Evolutionary conservation across 2,888 invertebrate genomes (phyloP).

Genomic region (Rhamphomyia laevipes): DNA sequence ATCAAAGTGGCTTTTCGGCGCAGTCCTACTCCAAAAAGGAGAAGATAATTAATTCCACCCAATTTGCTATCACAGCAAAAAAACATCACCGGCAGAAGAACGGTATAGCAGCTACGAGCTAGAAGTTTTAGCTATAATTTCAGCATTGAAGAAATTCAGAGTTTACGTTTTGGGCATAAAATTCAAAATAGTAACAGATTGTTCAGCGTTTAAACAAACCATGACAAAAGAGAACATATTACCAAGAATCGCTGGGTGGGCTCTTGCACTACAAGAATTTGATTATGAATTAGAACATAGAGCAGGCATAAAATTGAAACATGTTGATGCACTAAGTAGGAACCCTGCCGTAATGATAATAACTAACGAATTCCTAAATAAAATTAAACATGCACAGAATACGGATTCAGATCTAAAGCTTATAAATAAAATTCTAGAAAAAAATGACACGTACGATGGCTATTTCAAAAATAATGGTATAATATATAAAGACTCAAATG

Average conservation of each 20-base stretch:
- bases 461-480: not conserved
- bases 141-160: slow-evolving; percentile 9
- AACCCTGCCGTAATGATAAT: not conserved
- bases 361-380: not conserved
- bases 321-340: slow-evolving; percentile 14
- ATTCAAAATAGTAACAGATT: slow-evolving; percentile 23
- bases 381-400: not conserved
- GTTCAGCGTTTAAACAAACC: slow-evolving; percentile 20
- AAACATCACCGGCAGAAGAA: slow-evolving; percentile 13
- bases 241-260: slow-evolving; percentile 17
- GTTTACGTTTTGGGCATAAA: slow-evolving; percentile 21
- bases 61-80: not conserved
- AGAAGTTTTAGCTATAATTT: slow-evolving; percentile 1
- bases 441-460: not conserved
- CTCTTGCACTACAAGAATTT: slow-evolving; percentile 16
- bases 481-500: not conserved
- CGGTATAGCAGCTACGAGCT: slow-evolving; percentile 22
- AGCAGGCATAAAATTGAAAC: slow-evolving; percentile 13
- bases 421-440: not conserved
- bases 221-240: slow-evolving; percentile 17
- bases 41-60: not conserved
- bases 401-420: not conserved
- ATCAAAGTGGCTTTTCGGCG: slow-evolving; percentile 5
- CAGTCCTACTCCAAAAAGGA: slow-evolving; percentile 1
- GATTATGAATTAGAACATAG: slow-evolving; percentile 17